Evolutionary conservation across 1,140 invertebrate genomes (phyloP), one percentile per base, ranked within the genome.

Genomic region (Papilio polyxenes): DNA sequence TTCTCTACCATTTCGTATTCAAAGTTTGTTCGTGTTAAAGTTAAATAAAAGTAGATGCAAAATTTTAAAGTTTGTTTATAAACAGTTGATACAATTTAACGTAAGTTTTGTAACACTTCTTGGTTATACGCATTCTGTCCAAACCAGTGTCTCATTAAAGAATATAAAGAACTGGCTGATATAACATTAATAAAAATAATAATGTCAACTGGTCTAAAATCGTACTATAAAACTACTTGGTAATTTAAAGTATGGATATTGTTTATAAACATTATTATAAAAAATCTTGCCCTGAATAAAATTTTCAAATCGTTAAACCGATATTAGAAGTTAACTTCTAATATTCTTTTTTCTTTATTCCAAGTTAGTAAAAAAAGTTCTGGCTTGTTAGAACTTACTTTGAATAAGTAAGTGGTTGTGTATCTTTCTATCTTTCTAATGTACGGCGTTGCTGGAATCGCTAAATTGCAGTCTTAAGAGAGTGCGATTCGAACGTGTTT

Each of bases 21-120:
- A 4, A 83, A 83, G 78, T 83, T 81, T 77, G 82, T 62, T 77
- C 77, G 53, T 75, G 72, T 69, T 83, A 76, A 69, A 83, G 44
- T 72, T 83, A 83, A 83, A 72, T 83, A 77, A 83, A 80, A 79
- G 56, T 65, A 48, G 56, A 11, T 31, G 37, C 17, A 7, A 79
- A 79, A 51, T 37, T 72, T 72, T 40, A 72, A 72, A 72, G 13
- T 72, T 72, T 72, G n/a, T 72, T 72, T 37, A 72, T 17, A 15
- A 6, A 17, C 11, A 37, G 31, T 72, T 72, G 20, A 31, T 11
- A 13, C 11, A 37, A 72, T 15, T 31, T 37, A 72, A 40, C 31
- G 31, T 44, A 44, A 7, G 40, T 44, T 44, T 44, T 44, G 23
- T 44, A 44, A 7, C 40, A 44, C 7, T 44, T 44, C 40, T 44